These are phyloP conservation scores for Brotula barbata DNA, from an alignment of 2,797 vertebrate species.

Conservation along the genomic window DNA sequence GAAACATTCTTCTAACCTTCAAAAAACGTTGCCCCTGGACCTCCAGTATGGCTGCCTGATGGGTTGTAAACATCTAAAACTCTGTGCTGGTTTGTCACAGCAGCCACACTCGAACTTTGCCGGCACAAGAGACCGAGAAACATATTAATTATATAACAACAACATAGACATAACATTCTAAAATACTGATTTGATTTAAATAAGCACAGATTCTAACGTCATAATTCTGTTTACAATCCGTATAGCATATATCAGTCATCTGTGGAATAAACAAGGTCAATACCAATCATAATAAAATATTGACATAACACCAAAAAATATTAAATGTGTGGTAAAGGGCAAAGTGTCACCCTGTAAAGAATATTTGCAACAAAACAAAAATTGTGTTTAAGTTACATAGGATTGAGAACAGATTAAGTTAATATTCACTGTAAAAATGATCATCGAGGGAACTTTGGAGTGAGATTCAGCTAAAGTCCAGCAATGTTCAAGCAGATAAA, in stretches of 20 bases:
- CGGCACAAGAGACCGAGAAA: background rate
- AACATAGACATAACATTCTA: conserved; percentile 62
- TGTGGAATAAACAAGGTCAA: conserved; percentile 39
- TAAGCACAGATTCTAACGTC: conserved; percentile 31
- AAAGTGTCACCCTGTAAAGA: conserved; percentile 40
- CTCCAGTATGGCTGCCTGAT: conserved; percentile 14
- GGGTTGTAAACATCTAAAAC: background rate
- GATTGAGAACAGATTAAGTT: conserved; percentile 12
- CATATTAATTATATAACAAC: conserved; percentile 28
- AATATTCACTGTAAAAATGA: conserved; percentile 13
- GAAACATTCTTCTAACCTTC: background rate
- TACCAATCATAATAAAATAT: conserved; percentile 51
- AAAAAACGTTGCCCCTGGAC: background rate
- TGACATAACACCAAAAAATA: conserved; percentile 23
- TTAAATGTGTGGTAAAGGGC: conserved; percentile 32
- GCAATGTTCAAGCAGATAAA: conserved; percentile 47
- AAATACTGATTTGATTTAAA: conserved; percentile 51
- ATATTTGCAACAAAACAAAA: conserved; percentile 49
- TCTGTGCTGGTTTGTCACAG: background rate
- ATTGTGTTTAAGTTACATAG: conserved; percentile 32
- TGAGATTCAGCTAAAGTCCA: conserved; percentile 13
- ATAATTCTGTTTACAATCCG: conserved; percentile 41
- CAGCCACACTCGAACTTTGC: conserved; percentile 1
- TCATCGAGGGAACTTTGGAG: conserved; percentile 8
- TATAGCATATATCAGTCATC: conserved; percentile 34